Evolutionary conservation across 2,797 vertebrate species (phyloP).

Genomic region (Myotis planiceps): DNA sequence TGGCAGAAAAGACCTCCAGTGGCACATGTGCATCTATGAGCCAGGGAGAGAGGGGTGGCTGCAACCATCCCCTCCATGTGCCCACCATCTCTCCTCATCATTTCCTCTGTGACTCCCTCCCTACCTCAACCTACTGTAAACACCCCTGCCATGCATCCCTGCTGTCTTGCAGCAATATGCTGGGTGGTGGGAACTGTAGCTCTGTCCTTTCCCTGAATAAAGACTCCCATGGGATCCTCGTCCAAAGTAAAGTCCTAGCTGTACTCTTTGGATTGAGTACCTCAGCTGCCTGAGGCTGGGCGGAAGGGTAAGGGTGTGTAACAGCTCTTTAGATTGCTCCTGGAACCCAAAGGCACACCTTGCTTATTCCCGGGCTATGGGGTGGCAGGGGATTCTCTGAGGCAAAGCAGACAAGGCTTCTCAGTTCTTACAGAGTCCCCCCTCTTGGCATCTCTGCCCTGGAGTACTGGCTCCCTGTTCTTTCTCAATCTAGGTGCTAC

Average conservation of each 20-base stretch:
- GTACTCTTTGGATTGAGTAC: neutral
- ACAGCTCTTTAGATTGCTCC: neutral
- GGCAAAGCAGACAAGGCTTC: neutral
- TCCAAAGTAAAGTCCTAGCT: neutral
- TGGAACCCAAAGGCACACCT: neutral
- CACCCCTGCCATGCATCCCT: neutral
- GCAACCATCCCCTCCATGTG: accelerated
- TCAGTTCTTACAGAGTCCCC: neutral
- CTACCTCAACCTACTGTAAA: accelerated
- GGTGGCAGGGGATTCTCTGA: neutral
- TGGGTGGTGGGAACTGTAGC: neutral
- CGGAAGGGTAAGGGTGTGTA: neutral
- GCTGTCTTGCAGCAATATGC: neutral
- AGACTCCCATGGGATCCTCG: neutral
- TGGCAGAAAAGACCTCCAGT: neutral
- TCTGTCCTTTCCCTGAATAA: neutral
- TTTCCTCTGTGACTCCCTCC: neutral
- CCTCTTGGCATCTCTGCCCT: neutral
- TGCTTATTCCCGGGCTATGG: neutral
- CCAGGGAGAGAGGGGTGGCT: neutral
- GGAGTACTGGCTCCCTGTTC: neutral
- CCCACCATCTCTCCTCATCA: neutral
- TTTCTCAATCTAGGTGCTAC: neutral
- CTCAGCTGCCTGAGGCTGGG: neutral
- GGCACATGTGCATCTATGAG: neutral